phyloP scores from a whole-genome alignment of 2,113 vertebrate genomes.

The Callospermophilus lateralis region DNA sequence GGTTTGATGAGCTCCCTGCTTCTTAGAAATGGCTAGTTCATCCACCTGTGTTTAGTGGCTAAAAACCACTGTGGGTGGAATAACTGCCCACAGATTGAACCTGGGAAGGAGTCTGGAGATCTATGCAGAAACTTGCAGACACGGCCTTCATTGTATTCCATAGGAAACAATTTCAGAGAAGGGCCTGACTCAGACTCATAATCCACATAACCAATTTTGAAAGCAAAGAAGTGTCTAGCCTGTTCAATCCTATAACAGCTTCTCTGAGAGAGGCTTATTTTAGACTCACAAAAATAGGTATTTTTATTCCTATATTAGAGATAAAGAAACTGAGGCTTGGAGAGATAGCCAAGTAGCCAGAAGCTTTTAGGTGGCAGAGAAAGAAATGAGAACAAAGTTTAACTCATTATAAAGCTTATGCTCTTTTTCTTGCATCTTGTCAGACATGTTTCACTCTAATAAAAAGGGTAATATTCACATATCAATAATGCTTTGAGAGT shows the following conservation, averaged over 20 bases:
- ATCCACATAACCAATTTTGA: not conserved
- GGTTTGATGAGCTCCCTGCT: not conserved
- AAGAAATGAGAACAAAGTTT: not conserved
- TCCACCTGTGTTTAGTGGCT: not conserved
- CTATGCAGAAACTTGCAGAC: not conserved
- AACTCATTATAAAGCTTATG: not conserved
- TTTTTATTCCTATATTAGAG: not conserved
- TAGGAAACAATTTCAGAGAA: not conserved
- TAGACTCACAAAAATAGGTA: not conserved
- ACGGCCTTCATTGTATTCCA: not conserved
- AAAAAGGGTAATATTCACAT: not conserved
- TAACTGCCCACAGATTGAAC: rapidly evolving
- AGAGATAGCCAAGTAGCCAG: not conserved
- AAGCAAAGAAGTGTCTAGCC: not conserved
- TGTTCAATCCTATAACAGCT: not conserved
- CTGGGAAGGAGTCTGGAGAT: not conserved
- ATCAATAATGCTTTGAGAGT: not conserved
- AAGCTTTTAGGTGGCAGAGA: not conserved
- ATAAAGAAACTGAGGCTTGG: not conserved
- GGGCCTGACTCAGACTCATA: no score
- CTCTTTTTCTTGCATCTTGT: not conserved
- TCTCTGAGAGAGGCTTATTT: not conserved
- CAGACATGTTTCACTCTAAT: not conserved
- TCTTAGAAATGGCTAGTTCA: not conserved
- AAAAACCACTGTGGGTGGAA: not conserved